These are phyloP conservation scores for Orchesella cincta DNA, from an alignment of 1,140 invertebrate genomes.

Conservation along the genomic window DNA sequence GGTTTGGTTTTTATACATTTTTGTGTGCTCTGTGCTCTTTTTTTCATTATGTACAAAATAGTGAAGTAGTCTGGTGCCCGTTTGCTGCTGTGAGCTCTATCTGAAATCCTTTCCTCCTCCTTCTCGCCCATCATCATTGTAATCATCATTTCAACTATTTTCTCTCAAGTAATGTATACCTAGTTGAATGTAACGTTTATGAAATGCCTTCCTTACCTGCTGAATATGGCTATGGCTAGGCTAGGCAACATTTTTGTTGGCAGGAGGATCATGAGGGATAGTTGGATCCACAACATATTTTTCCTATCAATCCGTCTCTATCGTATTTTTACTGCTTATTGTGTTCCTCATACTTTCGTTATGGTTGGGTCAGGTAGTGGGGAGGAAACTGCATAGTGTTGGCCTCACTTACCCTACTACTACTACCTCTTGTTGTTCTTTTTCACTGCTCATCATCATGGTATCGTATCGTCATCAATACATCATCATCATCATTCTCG, in stretches of 20 bases:
- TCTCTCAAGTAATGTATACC: no score
- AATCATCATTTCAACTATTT: not conserved
- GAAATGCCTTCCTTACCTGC: no score
- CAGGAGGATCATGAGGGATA: no score
- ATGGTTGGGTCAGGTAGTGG: conserved; percentile 16
- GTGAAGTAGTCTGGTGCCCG: conserved; percentile 18
- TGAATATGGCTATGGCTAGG: no score
- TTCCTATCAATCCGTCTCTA: no score
- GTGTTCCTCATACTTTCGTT: not conserved
- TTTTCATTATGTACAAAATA: not conserved
- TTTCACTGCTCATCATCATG: not conserved
- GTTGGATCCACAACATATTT: no score
- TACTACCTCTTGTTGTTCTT: not conserved
- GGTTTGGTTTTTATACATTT: no score
- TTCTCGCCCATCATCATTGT: not conserved
- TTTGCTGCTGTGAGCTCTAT: not conserved
- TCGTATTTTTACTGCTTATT: no score
- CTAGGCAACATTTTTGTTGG: no score
- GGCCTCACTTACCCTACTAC: not conserved
- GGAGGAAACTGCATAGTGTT: not conserved
- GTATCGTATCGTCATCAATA: not conserved
- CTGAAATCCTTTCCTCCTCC: conserved; percentile 1
- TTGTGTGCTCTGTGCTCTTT: conserved; percentile 1
- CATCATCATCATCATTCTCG: not conserved
- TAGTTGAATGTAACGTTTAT: no score